A percentile compares a stretch with the other conserved stretches of the same genome.
These are phyloP conservation scores for Exocentrus adspersus DNA, from an alignment of 2,888 invertebrate genomes.

Conservation along the genomic window DNA sequence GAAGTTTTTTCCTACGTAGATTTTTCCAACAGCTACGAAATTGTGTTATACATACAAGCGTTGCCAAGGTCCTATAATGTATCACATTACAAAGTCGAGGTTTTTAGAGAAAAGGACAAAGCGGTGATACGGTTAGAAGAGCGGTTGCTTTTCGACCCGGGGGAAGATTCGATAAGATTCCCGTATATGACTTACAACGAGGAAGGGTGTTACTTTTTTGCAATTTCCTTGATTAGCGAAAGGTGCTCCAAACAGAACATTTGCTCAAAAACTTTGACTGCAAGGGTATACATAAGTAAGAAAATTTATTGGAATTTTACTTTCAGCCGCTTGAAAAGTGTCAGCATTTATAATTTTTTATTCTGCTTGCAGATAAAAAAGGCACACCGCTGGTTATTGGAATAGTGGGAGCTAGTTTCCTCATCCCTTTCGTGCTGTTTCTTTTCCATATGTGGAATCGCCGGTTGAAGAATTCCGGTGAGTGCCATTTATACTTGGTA, in stretches of 20 bases:
- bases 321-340: no score
- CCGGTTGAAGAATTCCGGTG: conserved; percentile 40
- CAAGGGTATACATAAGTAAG: conserved; percentile 48
- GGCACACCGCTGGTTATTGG: conserved; percentile 51
- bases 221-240: conserved; percentile 41
- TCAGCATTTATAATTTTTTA: no score
- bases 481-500: conserved; percentile 1
- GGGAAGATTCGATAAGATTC: conserved; percentile 29
- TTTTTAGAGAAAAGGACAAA: conserved; percentile 43
- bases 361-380: conserved; percentile 47
- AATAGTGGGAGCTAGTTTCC: conserved; percentile 52
- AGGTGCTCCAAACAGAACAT: conserved; percentile 44
- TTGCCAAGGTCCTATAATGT: conserved; percentile 41
- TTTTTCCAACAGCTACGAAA: conserved; percentile 41
- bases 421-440: conserved; percentile 50
- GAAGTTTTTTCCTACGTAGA: conserved; percentile 47
- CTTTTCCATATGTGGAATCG: conserved; percentile 48
- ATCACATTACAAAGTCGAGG: conserved; percentile 47
- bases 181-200: conserved; percentile 48
- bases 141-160: conserved; percentile 31
- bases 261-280: conserved; percentile 45
- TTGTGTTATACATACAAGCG: conserved; percentile 45
- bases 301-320: no score
- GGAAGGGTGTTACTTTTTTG: conserved; percentile 50
- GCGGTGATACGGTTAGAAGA: conserved; percentile 42